phyloP scores from a whole-genome alignment of 2,797 vertebrate species.

The Geotria australis region DNA sequence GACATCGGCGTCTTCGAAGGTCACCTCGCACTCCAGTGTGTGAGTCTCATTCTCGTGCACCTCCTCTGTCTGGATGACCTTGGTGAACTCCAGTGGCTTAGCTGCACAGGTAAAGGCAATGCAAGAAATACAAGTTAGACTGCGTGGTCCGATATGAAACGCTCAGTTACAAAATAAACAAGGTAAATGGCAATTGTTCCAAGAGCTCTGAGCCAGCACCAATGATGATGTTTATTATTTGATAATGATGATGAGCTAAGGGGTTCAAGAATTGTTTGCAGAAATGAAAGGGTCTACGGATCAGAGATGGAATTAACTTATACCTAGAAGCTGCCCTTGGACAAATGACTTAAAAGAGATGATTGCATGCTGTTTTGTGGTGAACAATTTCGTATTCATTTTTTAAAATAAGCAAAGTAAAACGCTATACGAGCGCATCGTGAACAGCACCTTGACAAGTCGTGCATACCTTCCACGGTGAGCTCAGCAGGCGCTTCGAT shows the following conservation, averaged over 20 bases:
- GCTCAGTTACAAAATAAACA: neutral
- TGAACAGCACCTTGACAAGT: no score
- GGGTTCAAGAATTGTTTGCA: no score
- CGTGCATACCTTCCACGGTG: conserved; percentile 65
- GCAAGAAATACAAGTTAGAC: neutral
- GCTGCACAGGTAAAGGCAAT: conserved; percentile 17
- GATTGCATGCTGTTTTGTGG: no score
- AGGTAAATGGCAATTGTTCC: neutral
- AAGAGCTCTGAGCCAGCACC: neutral
- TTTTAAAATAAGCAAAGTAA: no score
- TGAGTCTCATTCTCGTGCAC: conserved; percentile 80
- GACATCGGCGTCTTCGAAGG: conserved; percentile 83
- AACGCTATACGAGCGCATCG: no score
- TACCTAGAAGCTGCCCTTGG: no score
- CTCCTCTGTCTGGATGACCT: conserved; percentile 90
- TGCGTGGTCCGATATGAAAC: neutral
- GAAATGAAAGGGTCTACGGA: no score
- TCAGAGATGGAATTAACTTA: no score
- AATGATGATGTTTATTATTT: conserved; percentile 1
- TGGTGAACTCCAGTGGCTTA: conserved; percentile 95
- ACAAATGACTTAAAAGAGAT: no score
- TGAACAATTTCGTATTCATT: no score
- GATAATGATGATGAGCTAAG: neutral
- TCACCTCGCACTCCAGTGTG: conserved; percentile 88
- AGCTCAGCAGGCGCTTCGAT: conserved; percentile 60